phyloP scores from a whole-genome alignment of 2,797 vertebrate genomes.

The Cheirogaleus major region DNA sequence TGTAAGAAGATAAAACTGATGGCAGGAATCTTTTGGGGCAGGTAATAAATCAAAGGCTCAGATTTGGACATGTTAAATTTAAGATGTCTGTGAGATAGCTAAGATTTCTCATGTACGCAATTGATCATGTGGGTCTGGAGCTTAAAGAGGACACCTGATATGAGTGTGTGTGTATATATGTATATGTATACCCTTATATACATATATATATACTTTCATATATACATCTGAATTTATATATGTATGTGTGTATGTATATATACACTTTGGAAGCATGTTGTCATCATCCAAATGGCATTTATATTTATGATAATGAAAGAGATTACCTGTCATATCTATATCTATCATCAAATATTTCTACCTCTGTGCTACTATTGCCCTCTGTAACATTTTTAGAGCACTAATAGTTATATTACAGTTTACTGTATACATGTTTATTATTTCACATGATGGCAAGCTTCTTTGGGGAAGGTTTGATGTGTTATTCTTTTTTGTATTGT shows the following conservation, averaged over 20 bases:
- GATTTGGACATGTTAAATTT: neutral
- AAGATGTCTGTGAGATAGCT: neutral
- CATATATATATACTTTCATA: neutral
- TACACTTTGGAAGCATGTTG: neutral
- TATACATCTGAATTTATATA: neutral
- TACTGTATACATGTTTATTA: neutral
- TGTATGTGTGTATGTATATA: rapidly evolving
- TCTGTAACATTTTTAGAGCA: neutral
- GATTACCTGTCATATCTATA: neutral
- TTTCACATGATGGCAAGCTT: neutral
- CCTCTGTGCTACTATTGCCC: neutral
- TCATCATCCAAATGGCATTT: neutral
- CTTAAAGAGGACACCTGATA: neutral
- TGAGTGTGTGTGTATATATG: too few species aligned
- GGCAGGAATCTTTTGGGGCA: neutral
- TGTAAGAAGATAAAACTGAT: neutral
- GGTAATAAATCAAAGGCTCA: neutral
- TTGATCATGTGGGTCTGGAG: neutral
- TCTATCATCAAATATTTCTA: neutral
- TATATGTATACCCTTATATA: neutral
- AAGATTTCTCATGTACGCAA: neutral
- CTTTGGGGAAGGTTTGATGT: neutral
- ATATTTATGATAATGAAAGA: neutral
- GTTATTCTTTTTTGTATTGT: neutral
- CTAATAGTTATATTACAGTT: neutral